Evolutionary conservation across 2,113 vertebrate genomes (phyloP).

Genomic region (Cichladusa arquata): DNA sequence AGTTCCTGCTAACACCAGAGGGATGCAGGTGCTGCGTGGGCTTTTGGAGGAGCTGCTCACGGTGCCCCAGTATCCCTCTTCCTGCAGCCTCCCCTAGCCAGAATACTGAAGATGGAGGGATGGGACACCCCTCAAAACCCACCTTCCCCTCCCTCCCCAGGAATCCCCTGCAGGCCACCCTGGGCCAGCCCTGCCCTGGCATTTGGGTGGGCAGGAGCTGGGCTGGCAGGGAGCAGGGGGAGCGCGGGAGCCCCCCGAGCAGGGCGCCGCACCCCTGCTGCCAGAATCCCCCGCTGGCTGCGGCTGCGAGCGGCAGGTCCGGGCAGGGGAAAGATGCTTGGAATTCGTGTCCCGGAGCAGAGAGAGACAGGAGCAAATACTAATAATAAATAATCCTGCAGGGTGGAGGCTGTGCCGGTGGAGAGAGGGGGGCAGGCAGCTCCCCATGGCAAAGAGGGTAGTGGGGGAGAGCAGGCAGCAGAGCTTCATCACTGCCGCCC

Average conservation of each 20-base stretch:
- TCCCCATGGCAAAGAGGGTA: background rate
- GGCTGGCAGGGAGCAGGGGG: background rate
- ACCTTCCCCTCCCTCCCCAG: background rate
- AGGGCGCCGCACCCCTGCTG: background rate
- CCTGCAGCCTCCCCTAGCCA: background rate
- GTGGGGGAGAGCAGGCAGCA: background rate
- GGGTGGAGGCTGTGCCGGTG: background rate
- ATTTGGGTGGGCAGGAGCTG: background rate
- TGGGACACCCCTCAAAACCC: background rate
- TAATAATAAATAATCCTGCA: slow-evolving; percentile 61
- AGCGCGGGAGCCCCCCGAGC: background rate
- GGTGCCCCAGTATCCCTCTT: background rate
- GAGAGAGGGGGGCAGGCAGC: background rate
- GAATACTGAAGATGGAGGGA: background rate
- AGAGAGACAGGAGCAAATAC: slow-evolving; percentile 75
- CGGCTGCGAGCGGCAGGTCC: slow-evolving; percentile 76
- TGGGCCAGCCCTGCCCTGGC: background rate
- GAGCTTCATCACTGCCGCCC: background rate
- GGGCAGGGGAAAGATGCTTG: slow-evolving; percentile 84
- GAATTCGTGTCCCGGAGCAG: slow-evolving; percentile 85
- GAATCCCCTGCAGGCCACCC: background rate
- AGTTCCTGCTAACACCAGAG: background rate
- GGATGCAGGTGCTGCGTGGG: background rate
- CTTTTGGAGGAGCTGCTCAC: background rate
- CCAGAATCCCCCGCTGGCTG: slow-evolving; percentile 76